Base-by-base conservation (phyloP, 2,797 vertebrate genomes). In the Numenius phaeopus region DNA sequence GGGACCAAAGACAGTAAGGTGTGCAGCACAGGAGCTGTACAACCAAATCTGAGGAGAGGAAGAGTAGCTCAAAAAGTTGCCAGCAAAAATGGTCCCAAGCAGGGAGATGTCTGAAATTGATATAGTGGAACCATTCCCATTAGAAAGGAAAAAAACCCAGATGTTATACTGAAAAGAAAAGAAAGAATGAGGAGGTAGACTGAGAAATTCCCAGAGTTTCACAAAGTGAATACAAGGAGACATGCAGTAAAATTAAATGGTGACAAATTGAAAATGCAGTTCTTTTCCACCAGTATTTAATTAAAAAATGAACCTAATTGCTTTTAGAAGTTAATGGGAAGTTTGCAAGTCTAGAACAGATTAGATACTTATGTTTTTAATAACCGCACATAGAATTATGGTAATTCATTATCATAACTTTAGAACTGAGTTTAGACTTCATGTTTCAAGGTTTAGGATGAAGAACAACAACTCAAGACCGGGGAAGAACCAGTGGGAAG, bases 241-340 rank as follows among this genome's bases (percentile, higher is more conserved):
- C 5, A 2, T 34, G 67, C 5, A 32, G 46, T 32, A 49, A 90
- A 87, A 93, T 87, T 34, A 80, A 91, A 87, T 11, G 73, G 64
- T 80, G 82, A 50, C 71, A 95, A 87, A 76, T 29, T n/a, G 54
- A 66, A 80, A 54, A 47, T 79, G 46, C 32, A 58, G 24, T 47
- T 61, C 32, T 88, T 91, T 78, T 10, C 66, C 80, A 75, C 55
- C 37, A 42, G 30, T 75, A 37, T 64, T 90, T 90, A 82, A 94
- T 95, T 89, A 10, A 55, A 78, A 70, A 66, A 65, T 42, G 59
- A 83, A 34, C 37, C 47, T 89, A 85, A 92, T 80, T 96, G 67
- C 64, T 89, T 77, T 70, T 77, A 40, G 76, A 83, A 94, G 61
- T 86, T 54, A 87, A 78, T 83, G 59, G 64, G 89, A 81, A 71